A percentile compares a stretch with the other conserved stretches of the same genome.
These are phyloP conservation scores for Chymomyza amoena DNA, from an alignment of 2,888 invertebrate species.

Conservation along the genomic window DNA sequence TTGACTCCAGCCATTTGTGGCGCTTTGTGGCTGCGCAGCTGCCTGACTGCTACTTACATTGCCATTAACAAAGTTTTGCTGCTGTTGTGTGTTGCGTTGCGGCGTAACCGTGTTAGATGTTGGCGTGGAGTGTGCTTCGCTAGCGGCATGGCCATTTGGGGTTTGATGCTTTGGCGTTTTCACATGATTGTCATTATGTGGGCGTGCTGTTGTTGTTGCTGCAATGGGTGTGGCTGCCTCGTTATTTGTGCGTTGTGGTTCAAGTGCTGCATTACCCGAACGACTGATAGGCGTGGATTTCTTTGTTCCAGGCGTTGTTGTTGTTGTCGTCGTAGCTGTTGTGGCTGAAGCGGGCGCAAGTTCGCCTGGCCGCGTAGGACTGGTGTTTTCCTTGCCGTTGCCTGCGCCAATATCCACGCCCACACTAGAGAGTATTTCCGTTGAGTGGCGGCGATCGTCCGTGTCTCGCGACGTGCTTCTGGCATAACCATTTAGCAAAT, in stretches of 20 bases:
- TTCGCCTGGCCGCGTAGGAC: slow-evolving; percentile 51
- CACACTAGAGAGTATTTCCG: slow-evolving; percentile 75
- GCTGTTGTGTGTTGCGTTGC: slow-evolving; percentile 41
- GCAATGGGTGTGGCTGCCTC: slow-evolving; percentile 35
- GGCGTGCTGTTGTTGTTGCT: slow-evolving; percentile 43
- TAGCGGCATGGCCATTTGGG: slow-evolving; percentile 38
- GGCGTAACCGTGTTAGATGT: slow-evolving; percentile 39
- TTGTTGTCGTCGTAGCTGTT: slow-evolving; percentile 9
- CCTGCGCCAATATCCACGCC: slow-evolving; percentile 36
- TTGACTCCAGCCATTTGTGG: slow-evolving; percentile 57
- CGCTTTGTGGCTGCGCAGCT: slow-evolving; percentile 59
- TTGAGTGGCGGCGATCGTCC: slow-evolving; percentile 77
- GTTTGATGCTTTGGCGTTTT: slow-evolving; percentile 73
- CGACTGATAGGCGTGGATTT: slow-evolving; percentile 24
- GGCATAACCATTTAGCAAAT: slow-evolving; percentile 74
- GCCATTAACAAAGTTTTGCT: slow-evolving; percentile 71
- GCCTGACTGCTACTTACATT: slow-evolving; percentile 56
- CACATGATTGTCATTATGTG: slow-evolving; percentile 60
- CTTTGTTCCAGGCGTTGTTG: slow-evolving; percentile 56
- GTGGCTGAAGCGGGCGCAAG: slow-evolving; percentile 7
- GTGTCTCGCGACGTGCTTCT: slow-evolving; percentile 46
- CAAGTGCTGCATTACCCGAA: slow-evolving; percentile 36
- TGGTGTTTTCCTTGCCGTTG: slow-evolving; percentile 71
- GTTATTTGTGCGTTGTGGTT: slow-evolving; percentile 43
- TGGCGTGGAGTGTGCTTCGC: slow-evolving; percentile 51